Base-by-base conservation (phyloP, 2,888 invertebrate genomes). In the Malthinus flaveolus region DNA sequence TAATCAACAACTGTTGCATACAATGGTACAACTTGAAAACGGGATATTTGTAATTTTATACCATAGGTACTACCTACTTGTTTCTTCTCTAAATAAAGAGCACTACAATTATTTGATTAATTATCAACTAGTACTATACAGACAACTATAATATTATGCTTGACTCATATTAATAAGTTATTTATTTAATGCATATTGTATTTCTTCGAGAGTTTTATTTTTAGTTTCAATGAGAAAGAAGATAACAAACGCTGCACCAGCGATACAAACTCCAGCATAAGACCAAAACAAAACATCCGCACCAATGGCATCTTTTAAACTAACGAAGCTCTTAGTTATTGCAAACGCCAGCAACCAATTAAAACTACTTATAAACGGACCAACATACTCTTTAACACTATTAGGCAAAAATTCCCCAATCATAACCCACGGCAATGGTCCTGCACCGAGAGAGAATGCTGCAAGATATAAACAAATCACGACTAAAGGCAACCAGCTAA, bases 211-310 rank as follows among this genome's bases (percentile, higher is more conserved):
- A 1, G 79, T 76, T 68, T 81, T 82, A 6, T 79, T 80, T 69
- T 80, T 82, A 1, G 83, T 83, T 75, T 87, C 87, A 5, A 85
- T 79, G 10, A 86, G 77, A 61, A 75, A 75, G 49, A 80, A 71
- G 15, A 78, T 64, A 1, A 83, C 78, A 71, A 84, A 85, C 23
- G 80, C 55, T 3, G 80, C 69, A 36, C 80, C 80, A 7, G 81
- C 4, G 3, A 76, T 59, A 66, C 83, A 83, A 39, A 81, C 75
- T 0, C 66, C 63, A 6, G 80, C 78, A 72, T 84, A 86, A 37
- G 82, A 64, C 73, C 80, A 82, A 66, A 85, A 84, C 1, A 82
- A 79, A 10, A 75, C 76, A 32, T 75, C 74, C 1, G 69, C 66
- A 7, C 76, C 75, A 15, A 78, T 46, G 0, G 56, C 49, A 1